Percentiles rank a stretch among this genome's conserved stretches.
Evolutionary conservation across 2,888 invertebrate species (phyloP).

Genomic region (Lymantria dispar): DNA sequence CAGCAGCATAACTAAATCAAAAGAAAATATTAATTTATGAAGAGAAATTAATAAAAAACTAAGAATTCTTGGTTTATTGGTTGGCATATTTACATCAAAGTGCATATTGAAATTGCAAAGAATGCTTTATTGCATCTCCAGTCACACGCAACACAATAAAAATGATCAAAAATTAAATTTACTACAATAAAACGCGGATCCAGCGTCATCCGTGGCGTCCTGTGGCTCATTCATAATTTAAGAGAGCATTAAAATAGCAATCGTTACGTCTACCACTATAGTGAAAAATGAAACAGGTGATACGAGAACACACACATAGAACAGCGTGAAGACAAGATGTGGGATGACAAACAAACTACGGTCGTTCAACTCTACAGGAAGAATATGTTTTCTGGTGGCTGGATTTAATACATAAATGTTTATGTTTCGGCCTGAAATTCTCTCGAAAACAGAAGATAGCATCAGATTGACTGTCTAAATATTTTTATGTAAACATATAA

Average conservation of each 20-base stretch:
- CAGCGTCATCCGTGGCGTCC: conserved; percentile 41
- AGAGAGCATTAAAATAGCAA: conserved; percentile 59
- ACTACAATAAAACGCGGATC: conserved; percentile 18
- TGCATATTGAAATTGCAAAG: no score
- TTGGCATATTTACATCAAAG: no score
- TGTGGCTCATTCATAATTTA: conserved; percentile 65
- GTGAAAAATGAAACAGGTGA: conserved; percentile 74
- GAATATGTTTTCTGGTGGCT: conserved; percentile 38
- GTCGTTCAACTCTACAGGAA: conserved; percentile 59
- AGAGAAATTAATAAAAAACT: no score
- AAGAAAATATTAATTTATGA: not conserved
- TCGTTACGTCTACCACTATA: conserved; percentile 53
- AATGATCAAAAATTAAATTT: conserved; percentile 38
- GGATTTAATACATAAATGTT: conserved; percentile 36
- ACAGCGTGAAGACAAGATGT: conserved; percentile 51
- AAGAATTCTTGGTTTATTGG: no score
- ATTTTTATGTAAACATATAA: conserved; percentile 14
- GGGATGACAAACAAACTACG: conserved; percentile 61
- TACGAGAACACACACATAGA: conserved; percentile 39
- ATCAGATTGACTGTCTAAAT: conserved; percentile 10
- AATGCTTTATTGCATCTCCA: not conserved
- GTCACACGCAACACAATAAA: conserved; percentile 1
- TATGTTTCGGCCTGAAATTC: conserved; percentile 25
- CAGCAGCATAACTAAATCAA: conserved; percentile 10
- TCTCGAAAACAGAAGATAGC: conserved; percentile 15